phyloP scores from a whole-genome alignment of 2,797 vertebrate species.

The Sciaenops ocellatus region DNA sequence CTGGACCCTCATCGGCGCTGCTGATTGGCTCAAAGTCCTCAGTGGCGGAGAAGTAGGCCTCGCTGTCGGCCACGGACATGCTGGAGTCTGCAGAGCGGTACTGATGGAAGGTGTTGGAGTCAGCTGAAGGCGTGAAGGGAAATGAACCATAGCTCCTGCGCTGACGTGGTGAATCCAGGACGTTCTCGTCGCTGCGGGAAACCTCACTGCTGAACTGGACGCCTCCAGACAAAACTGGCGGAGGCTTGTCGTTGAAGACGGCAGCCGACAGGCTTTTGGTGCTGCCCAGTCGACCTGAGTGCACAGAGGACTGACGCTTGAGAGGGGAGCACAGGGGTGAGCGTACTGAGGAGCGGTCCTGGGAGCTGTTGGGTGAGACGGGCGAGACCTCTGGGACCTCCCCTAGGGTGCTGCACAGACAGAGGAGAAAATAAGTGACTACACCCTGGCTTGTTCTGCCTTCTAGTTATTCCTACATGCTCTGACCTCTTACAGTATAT shows the following conservation, averaged over 20 bases:
- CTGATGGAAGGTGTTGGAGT: slow-evolving; percentile 97
- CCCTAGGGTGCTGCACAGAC: slow-evolving; percentile 77
- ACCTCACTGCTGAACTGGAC: slow-evolving; percentile 97
- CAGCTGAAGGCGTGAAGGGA: slow-evolving; percentile 95
- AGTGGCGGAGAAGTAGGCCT: slow-evolving; percentile 97
- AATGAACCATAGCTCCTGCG: slow-evolving; percentile 98
- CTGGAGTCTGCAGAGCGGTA: slow-evolving; percentile 98
- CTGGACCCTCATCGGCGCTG: slow-evolving; percentile 95
- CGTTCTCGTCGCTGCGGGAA: slow-evolving; percentile 96
- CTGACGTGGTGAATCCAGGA: slow-evolving; percentile 95
- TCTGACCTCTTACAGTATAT: neutral
- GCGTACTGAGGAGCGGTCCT: slow-evolving; percentile 88
- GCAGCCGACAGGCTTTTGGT: slow-evolving; percentile 97
- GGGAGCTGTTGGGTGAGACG: slow-evolving; percentile 88
- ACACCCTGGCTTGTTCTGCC: neutral
- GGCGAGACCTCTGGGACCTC: slow-evolving; percentile 88
- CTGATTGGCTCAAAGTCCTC: slow-evolving; percentile 98
- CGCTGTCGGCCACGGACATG: slow-evolving; percentile 98
- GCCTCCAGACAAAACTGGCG: slow-evolving; percentile 86
- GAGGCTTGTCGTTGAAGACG: slow-evolving; percentile 93
- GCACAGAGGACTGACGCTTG: slow-evolving; percentile 93
- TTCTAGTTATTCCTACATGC: neutral
- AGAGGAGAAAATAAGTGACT: neutral
- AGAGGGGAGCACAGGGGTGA: slow-evolving; percentile 94
- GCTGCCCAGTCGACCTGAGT: slow-evolving; percentile 94